Conservation (phyloP, 2,888 invertebrate genomes). For the Temnothorax ravouxi region DNA sequence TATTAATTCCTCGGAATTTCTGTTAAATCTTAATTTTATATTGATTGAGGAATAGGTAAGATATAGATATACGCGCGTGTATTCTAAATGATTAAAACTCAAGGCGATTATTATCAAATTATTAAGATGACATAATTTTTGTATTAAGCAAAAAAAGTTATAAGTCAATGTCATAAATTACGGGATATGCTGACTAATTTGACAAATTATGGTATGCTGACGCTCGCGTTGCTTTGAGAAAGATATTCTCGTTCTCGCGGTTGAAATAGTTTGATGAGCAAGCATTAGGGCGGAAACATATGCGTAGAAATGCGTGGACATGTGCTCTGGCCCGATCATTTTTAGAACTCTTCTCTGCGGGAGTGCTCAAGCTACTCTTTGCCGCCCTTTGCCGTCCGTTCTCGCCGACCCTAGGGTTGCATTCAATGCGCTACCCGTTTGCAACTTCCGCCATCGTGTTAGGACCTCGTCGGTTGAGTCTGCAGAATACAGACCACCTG, state of each 20-base stretch:
- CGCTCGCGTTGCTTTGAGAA: neutral
- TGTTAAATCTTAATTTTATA: neutral
- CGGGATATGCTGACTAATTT: neutral
- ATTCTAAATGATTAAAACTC: neutral
- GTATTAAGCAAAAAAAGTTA: neutral
- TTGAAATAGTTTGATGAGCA: neutral
- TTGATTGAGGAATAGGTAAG: neutral
- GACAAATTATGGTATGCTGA: neutral
- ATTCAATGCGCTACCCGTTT: conserved; percentile 37
- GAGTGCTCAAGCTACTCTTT: conserved; percentile 8
- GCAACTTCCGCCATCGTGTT: conserved; percentile 51
- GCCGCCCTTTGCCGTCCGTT: conserved; percentile 4
- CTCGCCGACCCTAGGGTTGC: conserved; percentile 15
- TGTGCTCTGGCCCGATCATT: conserved; percentile 41
- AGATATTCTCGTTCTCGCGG: neutral
- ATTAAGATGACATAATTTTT: neutral
- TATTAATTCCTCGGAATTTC: neutral
- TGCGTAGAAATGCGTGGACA: conserved; percentile 32
- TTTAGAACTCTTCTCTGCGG: conserved; percentile 60
- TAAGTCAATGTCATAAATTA: neutral
- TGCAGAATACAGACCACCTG: conserved; percentile 44
- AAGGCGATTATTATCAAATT: conserved; percentile 1
- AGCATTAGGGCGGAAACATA: conserved; percentile 8
- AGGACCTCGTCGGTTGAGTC: conserved; percentile 5
- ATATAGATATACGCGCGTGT: neutral